Evolutionary conservation across 2,888 invertebrate genomes (phyloP), one percentile per base, ranked within the genome.

Genomic region (Patella ulyssiponensis): DNA sequence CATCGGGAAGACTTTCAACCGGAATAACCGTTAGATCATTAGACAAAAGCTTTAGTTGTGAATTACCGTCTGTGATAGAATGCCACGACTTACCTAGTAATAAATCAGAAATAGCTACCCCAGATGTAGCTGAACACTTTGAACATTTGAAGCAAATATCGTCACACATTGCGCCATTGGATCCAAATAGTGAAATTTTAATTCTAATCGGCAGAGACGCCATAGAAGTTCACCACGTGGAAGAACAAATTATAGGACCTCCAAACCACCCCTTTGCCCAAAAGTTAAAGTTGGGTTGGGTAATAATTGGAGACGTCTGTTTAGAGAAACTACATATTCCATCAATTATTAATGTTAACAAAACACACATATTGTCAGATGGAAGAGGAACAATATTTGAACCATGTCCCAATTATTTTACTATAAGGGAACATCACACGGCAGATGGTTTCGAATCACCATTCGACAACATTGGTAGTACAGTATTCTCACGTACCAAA

Each of bases 231-330:
- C 83, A 83, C 27, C 80, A 82, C 72, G 80, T 83, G 4, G 33
- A 74, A 15, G 77, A 80, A 4, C 83, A 83, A 74, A 56, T 54
- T 9, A 79, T 64, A 2, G 80, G 81, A 5, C 75, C 77, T 20
- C 17, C 12, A 1, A 72, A 70, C 17, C 69, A 81, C 12, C 81
- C 81, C 0, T 81, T 64, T 75, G 80, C 79, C 1, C 80, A 81
- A 64, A 69, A 51, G 69, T 51, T 81, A 1, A 33, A 20, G 11
- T 53, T 82, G 1, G 81, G 79, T 7, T 81, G 81, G 80, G 77
- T 82, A 1, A 71, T 82, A 5, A 71, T 83, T 56, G 83, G 81
- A 14, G 74, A 83, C 23, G 77, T 78, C 4, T 83, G 81, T 73
- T 53, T 81, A 3, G 82, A 81, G 0, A 76, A 82, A 17, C 20